These are phyloP conservation scores for Apamea epomidion DNA, from an alignment of 2,888 invertebrate genomes.

Conservation along the genomic window DNA sequence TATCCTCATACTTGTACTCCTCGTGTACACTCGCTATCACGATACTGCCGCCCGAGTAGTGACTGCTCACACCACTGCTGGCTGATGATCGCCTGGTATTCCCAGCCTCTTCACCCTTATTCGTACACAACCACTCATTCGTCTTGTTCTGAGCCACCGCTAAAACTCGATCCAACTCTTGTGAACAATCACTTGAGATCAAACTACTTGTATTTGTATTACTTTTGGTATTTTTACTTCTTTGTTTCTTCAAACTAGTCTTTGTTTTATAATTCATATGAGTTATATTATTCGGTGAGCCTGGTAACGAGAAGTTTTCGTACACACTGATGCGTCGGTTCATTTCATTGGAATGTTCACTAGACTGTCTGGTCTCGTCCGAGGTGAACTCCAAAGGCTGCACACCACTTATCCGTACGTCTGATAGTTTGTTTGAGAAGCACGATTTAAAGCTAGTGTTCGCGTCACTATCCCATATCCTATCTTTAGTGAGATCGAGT, in stretches of 20 bases:
- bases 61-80: slow-evolving; percentile 87
- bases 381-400: slow-evolving; percentile 75
- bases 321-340: slow-evolving; percentile 80
- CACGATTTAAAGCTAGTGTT: slow-evolving; percentile 82
- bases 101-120: slow-evolving; percentile 71
- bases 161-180: slow-evolving; percentile 80
- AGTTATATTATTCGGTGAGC: slow-evolving; percentile 83
- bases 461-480: slow-evolving; percentile 68
- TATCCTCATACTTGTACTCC: slow-evolving; percentile 94
- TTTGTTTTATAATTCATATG: slow-evolving; percentile 85
- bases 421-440: slow-evolving; percentile 71
- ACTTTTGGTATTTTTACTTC: slow-evolving; percentile 41
- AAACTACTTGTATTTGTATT: slow-evolving; percentile 57
- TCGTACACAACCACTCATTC: slow-evolving; percentile 82
- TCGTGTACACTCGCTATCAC: slow-evolving; percentile 92
- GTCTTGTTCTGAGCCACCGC: slow-evolving; percentile 84
- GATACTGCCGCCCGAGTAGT: slow-evolving; percentile 83
- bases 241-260: slow-evolving; percentile 76
- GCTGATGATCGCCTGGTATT: slow-evolving; percentile 87
- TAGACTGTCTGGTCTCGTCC: slow-evolving; percentile 66
- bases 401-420: slow-evolving; percentile 82
- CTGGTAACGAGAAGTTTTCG: slow-evolving; percentile 86
- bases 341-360: slow-evolving; percentile 57
- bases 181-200: slow-evolving; percentile 73
- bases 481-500: slow-evolving; percentile 75